phyloP scores from a whole-genome alignment of 2,113 vertebrate genomes.

The Gymnogyps californianus region DNA sequence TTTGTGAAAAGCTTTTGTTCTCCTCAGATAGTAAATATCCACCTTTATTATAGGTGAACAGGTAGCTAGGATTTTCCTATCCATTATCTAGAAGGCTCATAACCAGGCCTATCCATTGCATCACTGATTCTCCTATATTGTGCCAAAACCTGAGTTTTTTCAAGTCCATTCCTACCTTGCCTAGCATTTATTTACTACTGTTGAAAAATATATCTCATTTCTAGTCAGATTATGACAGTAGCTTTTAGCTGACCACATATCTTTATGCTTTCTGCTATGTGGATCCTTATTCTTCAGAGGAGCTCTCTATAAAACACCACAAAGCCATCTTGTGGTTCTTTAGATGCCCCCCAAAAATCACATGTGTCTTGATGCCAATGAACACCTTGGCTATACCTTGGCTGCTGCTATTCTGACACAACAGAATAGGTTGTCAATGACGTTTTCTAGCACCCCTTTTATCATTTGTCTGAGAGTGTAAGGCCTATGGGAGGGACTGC shows the following conservation, averaged over 20 bases:
- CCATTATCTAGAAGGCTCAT: not conserved
- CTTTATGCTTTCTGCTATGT: not conserved
- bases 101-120: not conserved
- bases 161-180: not conserved
- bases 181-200: not conserved
- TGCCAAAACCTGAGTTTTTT: not conserved
- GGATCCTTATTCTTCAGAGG: not conserved
- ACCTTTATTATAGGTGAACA: not conserved
- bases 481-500: not conserved
- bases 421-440: not conserved
- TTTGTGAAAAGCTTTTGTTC: not conserved
- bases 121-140: not conserved
- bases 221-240: not conserved
- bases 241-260: not conserved
- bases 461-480: not conserved
- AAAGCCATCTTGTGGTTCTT: not conserved
- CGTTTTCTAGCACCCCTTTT: not conserved
- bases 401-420: not conserved
- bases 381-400: not conserved
- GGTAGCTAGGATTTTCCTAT: not conserved
- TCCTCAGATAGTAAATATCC: not conserved
- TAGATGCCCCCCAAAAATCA: not conserved
- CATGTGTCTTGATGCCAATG: not conserved
- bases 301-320: not conserved
- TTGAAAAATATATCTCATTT: not conserved